These are phyloP conservation scores for Tragelaphus imberbis DNA, from an alignment of 2,113 vertebrate species.

Conservation along the genomic window DNA sequence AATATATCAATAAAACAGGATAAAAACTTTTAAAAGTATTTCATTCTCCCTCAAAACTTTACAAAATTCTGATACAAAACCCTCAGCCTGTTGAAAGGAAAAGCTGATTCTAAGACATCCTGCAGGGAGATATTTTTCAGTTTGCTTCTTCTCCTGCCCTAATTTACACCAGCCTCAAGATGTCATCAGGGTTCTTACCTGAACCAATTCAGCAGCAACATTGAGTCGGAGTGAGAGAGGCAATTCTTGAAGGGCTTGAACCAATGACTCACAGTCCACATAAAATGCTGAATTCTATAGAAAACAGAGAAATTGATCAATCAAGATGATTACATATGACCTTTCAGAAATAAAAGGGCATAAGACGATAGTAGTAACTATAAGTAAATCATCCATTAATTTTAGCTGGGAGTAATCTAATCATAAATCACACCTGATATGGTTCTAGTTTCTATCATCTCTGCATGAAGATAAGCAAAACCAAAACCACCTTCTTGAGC, in stretches of 20 bases:
- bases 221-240: conserved; percentile 88
- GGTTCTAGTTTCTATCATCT: neutral
- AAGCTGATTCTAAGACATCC: neutral
- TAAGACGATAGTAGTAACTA: neutral
- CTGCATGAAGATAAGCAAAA: neutral
- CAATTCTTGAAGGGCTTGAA: conserved; percentile 85
- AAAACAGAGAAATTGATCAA: neutral
- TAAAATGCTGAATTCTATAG: conserved; percentile 79
- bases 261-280: conserved; percentile 86
- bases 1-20: neutral
- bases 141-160: neutral
- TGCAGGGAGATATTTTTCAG: neutral
- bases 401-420: neutral
- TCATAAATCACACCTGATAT: neutral
- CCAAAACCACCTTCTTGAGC: neutral
- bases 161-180: neutral
- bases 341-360: neutral
- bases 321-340: neutral
- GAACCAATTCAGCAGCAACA: conserved; percentile 87
- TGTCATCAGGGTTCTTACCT: conserved; percentile 78
- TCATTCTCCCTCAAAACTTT: neutral
- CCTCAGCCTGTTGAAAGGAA: neutral
- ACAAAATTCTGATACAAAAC: neutral
- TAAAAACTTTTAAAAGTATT: neutral
- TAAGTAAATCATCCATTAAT: neutral